Evolutionary conservation across 2,888 invertebrate genomes (phyloP).

Genomic region (Eupithecia abbreviata): DNA sequence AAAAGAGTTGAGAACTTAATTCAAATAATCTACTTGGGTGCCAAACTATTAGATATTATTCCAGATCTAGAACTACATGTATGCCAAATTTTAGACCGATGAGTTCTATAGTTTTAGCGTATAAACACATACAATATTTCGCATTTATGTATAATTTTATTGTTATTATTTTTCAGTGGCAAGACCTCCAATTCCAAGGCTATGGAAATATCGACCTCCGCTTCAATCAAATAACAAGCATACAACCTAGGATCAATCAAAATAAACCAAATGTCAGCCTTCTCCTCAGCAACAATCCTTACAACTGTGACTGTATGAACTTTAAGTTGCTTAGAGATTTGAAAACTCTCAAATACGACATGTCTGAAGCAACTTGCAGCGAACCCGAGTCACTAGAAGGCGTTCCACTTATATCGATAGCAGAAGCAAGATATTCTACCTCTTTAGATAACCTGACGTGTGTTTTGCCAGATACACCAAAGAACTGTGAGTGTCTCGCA

Average conservation of each 20-base stretch:
- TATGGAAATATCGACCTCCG: neutral
- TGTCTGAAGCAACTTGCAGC: neutral
- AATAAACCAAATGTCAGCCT: neutral
- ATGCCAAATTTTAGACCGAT: too few relatives aligned
- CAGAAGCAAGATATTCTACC: neutral
- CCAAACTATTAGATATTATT: too few relatives aligned
- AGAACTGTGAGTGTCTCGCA: neutral
- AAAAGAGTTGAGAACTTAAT: too few relatives aligned
- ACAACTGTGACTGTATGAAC: neutral
- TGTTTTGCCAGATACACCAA: neutral
- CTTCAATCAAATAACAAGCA: slow-evolving; percentile 4
- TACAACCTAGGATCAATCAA: neutral
- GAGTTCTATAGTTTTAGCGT: too few relatives aligned
- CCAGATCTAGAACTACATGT: too few relatives aligned
- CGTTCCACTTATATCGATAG: neutral
- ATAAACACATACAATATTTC: too few relatives aligned
- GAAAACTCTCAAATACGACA: neutral
- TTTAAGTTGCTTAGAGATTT: neutral
- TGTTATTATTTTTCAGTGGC: neutral
- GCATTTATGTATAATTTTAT: too few relatives aligned
- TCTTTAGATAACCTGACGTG: neutral
- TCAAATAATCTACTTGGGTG: too few relatives aligned
- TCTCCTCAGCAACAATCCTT: neutral
- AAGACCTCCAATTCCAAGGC: neutral
- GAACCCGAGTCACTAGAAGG: neutral